Evolutionary conservation across 2,797 vertebrate species (phyloP).

Genomic region (Periparus ater): DNA sequence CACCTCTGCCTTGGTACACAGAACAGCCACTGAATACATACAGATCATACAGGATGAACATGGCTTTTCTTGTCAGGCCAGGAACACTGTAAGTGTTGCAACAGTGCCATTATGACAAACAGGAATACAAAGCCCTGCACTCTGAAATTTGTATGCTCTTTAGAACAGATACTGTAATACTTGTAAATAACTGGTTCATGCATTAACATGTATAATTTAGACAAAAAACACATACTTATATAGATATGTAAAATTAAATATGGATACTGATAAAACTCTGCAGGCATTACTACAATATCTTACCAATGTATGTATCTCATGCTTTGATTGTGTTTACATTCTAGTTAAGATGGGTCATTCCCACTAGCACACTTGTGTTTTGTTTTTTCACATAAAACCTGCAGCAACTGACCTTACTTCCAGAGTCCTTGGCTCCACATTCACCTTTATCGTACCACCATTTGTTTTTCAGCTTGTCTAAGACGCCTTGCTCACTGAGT

Average conservation of each 20-base stretch:
- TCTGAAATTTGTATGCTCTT: slow-evolving; percentile 45
- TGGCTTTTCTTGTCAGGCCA: slow-evolving; percentile 65
- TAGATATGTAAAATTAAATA: slow-evolving; percentile 76
- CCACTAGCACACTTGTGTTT: slow-evolving; percentile 91
- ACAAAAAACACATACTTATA: slow-evolving; percentile 79
- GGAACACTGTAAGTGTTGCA: slow-evolving; percentile 63
- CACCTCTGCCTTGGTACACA: slow-evolving; percentile 52
- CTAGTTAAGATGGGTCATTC: slow-evolving; percentile 93
- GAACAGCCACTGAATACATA: slow-evolving; percentile 72
- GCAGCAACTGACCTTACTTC: slow-evolving; percentile 99
- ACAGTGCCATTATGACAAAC: slow-evolving; percentile 75
- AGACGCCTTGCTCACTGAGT: slow-evolving; percentile 99
- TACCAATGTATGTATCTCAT: slow-evolving; percentile 97
- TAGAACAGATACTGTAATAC: slow-evolving; percentile 52
- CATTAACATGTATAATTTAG: slow-evolving; percentile 87
- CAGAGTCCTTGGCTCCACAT: slow-evolving; percentile 99
- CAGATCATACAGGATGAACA: slow-evolving; percentile 74
- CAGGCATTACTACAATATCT: slow-evolving; percentile 86
- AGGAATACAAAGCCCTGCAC: slow-evolving; percentile 69
- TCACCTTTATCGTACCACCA: slow-evolving; percentile 99
- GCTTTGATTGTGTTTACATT: slow-evolving; percentile 86
- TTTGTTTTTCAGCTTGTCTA: slow-evolving; percentile 99
- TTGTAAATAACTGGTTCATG: slow-evolving; percentile 83
- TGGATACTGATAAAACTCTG: slow-evolving; percentile 78
- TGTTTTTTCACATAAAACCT: slow-evolving; percentile 97